phyloP scores from a whole-genome alignment of 2,888 invertebrate genomes.

The Gastracanthus pulcherrimus region DNA sequence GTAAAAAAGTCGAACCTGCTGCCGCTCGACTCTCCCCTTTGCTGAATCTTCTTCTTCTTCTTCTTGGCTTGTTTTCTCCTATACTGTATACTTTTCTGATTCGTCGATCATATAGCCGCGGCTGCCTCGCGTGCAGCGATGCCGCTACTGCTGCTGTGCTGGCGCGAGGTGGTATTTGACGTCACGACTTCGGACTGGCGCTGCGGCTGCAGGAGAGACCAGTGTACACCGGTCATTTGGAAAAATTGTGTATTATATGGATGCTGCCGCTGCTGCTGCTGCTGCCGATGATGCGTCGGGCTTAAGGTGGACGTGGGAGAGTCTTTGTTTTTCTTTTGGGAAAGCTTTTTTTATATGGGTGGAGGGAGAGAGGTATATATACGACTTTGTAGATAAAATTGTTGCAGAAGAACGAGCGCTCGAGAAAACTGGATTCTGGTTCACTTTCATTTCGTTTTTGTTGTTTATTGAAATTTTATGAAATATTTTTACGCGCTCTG shows the following conservation, averaged over 20 bases:
- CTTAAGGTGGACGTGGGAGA: background rate
- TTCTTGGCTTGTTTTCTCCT: background rate
- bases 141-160: no score
- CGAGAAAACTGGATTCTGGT: background rate
- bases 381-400: no score
- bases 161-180: no score
- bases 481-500: no score
- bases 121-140: background rate
- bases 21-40: background rate
- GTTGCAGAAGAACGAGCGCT: background rate
- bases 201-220: no score
- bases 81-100: conserved; percentile 1
- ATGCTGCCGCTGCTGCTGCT: no score
- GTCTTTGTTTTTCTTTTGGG: background rate
- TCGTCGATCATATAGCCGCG: conserved; percentile 2
- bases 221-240: background rate
- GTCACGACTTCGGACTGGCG: background rate
- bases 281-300: background rate
- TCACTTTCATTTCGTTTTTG: no score
- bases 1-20: conserved; percentile 30
- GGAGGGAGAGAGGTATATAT: no score
- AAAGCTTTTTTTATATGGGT: background rate
- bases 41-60: background rate
- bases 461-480: no score
- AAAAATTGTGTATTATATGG: no score